Evolutionary conservation across 2,888 invertebrate genomes (phyloP).

Genomic region (Smittia sp.): DNA sequence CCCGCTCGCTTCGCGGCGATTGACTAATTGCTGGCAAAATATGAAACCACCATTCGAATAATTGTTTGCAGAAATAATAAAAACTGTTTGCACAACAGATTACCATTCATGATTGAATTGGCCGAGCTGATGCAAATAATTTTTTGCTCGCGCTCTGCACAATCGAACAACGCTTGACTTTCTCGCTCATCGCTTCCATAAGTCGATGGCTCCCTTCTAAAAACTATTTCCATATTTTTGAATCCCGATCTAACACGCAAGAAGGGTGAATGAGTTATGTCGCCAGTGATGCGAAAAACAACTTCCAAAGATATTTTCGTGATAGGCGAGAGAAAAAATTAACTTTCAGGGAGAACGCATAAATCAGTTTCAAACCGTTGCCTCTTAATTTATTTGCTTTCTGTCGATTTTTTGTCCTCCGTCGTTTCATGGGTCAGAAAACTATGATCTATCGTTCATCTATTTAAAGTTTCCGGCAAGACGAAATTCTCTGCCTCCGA

Average conservation of each 20-base stretch:
- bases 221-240: no score
- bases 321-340: background rate
- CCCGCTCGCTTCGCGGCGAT: background rate
- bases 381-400: slow-evolving; percentile 22
- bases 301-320: background rate
- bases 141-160: background rate
- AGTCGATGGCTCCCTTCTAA: no score
- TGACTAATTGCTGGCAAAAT: slow-evolving; percentile 14
- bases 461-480: background rate
- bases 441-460: background rate
- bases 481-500: background rate
- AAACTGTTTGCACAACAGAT: background rate
- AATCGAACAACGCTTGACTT: no score
- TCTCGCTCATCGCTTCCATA: no score
- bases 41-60: background rate
- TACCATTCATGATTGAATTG: background rate
- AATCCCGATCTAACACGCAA: background rate
- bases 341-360: slow-evolving; percentile 3
- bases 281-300: background rate
- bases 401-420: no score
- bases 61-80: slow-evolving; percentile 1
- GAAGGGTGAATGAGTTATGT: background rate
- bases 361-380: slow-evolving; percentile 23
- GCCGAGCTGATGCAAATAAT: background rate
- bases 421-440: slow-evolving; percentile 1